phyloP scores from a whole-genome alignment of 2,797 vertebrate species.

The Anas georgica region DNA sequence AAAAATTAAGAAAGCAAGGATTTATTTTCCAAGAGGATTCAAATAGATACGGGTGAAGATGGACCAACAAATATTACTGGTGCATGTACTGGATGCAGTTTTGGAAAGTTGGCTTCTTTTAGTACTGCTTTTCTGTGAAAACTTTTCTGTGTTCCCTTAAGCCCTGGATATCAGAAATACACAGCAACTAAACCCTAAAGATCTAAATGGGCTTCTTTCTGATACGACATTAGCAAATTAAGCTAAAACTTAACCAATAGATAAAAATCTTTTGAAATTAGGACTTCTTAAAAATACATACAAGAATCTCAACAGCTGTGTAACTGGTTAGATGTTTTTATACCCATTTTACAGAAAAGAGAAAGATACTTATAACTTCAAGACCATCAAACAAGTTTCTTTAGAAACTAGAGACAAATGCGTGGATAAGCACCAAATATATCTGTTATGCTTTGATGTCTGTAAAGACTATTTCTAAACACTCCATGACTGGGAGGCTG shows the following conservation, averaged over 20 bases:
- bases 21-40: not conserved
- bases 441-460: not conserved
- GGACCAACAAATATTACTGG: not conserved
- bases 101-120: not conserved
- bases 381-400: not conserved
- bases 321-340: not conserved
- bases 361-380: not conserved
- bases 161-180: not conserved
- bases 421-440: not conserved
- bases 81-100: not conserved
- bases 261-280: not conserved
- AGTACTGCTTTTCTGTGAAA: not conserved
- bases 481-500: not conserved
- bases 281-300: too few species aligned
- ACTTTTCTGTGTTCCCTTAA: not conserved
- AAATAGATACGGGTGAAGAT: not conserved
- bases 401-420: not conserved
- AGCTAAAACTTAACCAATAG: not conserved
- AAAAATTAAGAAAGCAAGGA: slow-evolving; percentile 9
- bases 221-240: not conserved
- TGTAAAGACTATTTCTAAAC: not conserved
- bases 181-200: not conserved
- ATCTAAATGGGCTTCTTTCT: not conserved
- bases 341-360: not conserved
- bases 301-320: not conserved